Conservation (phyloP, 2,888 invertebrate genomes). For the Pandemis heparana region DNA sequence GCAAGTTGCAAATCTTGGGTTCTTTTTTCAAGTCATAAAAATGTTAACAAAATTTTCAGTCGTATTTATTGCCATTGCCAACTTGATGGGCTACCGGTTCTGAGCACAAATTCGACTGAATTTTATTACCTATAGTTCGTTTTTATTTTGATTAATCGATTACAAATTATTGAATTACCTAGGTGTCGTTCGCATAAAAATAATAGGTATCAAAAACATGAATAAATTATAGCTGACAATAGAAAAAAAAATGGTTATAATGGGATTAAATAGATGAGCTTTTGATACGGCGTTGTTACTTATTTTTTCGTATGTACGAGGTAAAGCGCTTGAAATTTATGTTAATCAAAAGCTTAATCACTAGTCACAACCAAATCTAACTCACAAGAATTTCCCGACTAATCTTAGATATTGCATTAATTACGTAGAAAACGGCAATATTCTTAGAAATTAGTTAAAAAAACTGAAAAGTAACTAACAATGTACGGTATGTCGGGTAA, state of each 20-base stretch:
- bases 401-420: neutral
- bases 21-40: neutral
- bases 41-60: neutral
- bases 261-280: no score
- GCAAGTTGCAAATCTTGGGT: no score
- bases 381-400: neutral
- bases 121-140: neutral
- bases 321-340: no score
- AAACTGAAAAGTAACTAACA: slow-evolving; percentile 62
- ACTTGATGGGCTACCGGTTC: slow-evolving; percentile 18
- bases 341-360: no score
- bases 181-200: neutral
- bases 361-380: no score
- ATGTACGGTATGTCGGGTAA: slow-evolving; percentile 66
- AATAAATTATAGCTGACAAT: neutral
- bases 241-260: no score
- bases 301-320: neutral
- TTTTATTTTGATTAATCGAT: slow-evolving; percentile 9
- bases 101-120: neutral
- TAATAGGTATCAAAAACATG: neutral
- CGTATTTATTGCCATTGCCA: neutral
- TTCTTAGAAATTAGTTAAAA: neutral
- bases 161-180: slow-evolving; percentile 10
- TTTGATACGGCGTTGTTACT: no score
- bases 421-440: neutral